These are phyloP conservation scores for Scarus forsteni DNA, from an alignment of 2,797 vertebrate genomes.

Conservation along the genomic window DNA sequence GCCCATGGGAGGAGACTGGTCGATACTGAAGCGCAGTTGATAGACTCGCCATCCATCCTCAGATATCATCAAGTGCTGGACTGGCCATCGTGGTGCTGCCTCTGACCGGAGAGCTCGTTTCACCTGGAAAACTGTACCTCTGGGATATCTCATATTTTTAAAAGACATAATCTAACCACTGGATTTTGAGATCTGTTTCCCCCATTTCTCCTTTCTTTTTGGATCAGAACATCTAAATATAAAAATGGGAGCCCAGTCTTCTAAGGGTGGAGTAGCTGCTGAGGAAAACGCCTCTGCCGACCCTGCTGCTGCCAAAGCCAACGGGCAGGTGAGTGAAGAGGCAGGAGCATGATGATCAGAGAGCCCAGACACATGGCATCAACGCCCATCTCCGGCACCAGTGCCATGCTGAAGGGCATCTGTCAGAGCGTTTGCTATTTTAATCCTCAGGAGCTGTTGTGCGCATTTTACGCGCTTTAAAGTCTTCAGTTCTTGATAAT, in stretches of 20 bases:
- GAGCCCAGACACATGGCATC: constrained; percentile 73
- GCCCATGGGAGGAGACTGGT: constrained; percentile 80
- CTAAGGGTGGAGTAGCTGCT: constrained; percentile 89
- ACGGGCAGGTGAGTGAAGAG: constrained; percentile 89
- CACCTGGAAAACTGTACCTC: not conserved
- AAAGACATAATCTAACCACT: constrained; percentile 51
- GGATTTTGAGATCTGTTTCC: constrained; percentile 76
- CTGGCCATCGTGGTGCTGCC: no score
- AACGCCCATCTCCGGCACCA: constrained; percentile 65
- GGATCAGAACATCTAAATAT: constrained; percentile 46
- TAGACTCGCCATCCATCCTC: constrained; percentile 74
- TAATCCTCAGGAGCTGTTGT: no score
- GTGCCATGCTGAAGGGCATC: constrained; percentile 19
- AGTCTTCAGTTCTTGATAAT: no score
- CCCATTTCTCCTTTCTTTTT: constrained; percentile 72
- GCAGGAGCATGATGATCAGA: constrained; percentile 9
- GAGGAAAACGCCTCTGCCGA: constrained; percentile 83
- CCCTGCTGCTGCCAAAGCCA: constrained; percentile 88
- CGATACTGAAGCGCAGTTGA: constrained; percentile 82
- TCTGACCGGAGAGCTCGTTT: no score
- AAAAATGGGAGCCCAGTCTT: constrained; percentile 94
- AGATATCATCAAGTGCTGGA: constrained; percentile 70
- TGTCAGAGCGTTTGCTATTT: not conserved
- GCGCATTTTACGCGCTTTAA: no score
- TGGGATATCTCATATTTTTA: constrained; percentile 60